Conservation (phyloP, 2,113 vertebrate genomes). For the Pedionomus torquatus region DNA sequence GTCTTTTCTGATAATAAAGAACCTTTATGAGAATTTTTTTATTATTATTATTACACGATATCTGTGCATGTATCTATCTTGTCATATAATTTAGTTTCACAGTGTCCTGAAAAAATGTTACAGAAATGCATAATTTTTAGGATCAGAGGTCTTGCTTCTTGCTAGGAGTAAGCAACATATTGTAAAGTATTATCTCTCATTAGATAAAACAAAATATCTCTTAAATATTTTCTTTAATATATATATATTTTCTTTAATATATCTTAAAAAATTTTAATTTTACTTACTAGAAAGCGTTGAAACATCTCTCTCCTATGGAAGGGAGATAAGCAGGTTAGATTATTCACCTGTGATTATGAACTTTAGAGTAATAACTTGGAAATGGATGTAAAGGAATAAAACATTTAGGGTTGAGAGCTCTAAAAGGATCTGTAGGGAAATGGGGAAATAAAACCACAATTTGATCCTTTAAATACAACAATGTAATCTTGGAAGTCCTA, state of each 20-base stretch:
- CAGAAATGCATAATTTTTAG: background rate
- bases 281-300: background rate
- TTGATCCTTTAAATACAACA: background rate
- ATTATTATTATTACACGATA: no score
- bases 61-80: no score
- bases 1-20: background rate
- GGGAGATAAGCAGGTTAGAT: background rate
- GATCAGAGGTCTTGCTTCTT: background rate
- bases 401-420: background rate
- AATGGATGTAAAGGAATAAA: background rate
- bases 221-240: background rate
- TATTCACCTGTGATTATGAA: background rate
- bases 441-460: background rate
- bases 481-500: background rate
- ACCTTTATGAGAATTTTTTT: background rate
- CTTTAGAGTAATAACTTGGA: background rate
- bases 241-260: no score
- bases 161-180: background rate
- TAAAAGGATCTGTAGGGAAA: background rate
- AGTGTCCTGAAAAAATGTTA: background rate
- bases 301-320: background rate
- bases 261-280: background rate
- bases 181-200: background rate
- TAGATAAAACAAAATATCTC: background rate
- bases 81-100: background rate